phyloP scores from a whole-genome alignment of 2,888 invertebrate genomes.

The Nephrotoma appendiculata region DNA sequence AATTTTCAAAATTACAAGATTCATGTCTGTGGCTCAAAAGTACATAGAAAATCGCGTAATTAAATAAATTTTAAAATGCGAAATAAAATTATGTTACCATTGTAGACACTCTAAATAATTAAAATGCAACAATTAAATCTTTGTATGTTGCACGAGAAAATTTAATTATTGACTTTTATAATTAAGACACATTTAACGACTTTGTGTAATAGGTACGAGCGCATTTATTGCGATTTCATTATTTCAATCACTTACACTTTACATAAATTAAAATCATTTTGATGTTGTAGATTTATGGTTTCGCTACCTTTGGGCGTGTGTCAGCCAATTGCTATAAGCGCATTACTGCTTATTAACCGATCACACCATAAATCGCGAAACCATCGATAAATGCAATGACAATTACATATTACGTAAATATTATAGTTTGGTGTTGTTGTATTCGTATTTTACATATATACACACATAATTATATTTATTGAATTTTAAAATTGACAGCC shows the following conservation, averaged over 20 bases:
- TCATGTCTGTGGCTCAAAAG: background rate
- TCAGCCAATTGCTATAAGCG: background rate
- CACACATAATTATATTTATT: background rate
- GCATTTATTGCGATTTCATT: too few species aligned
- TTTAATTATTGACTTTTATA: background rate
- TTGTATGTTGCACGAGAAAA: background rate
- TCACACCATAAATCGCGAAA: background rate
- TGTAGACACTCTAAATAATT: background rate
- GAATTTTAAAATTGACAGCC: background rate
- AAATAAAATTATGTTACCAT: background rate
- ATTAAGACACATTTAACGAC: background rate
- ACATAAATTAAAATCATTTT: background rate
- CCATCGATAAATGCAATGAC: background rate
- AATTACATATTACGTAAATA: background rate
- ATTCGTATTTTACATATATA: background rate
- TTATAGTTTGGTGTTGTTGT: background rate
- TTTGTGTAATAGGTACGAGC: too few species aligned
- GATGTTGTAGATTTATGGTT: background rate
- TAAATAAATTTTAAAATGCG: background rate
- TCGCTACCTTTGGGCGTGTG: background rate
- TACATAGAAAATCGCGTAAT: background rate
- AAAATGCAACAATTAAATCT: background rate
- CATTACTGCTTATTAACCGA: background rate
- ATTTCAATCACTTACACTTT: background rate
- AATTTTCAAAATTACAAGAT: background rate